Evolutionary conservation across 1,140 invertebrate species (phyloP).

Genomic region (Orchesella cincta): DNA sequence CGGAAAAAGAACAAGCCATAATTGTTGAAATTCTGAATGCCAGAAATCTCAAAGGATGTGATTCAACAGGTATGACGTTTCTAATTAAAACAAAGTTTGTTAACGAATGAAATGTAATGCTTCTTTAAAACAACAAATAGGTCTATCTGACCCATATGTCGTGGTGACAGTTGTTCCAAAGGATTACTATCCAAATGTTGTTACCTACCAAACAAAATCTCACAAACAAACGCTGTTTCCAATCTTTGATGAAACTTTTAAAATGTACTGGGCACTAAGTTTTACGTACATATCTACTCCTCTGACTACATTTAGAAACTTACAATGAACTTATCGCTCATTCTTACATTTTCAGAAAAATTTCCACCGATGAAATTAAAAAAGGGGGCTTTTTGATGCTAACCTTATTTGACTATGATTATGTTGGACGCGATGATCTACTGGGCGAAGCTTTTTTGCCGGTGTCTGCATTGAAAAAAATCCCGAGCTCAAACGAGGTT

Average conservation of each 20-base stretch:
- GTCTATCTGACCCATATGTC: background rate
- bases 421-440: background rate
- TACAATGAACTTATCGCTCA: too few species aligned
- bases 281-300: too few species aligned
- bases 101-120: background rate
- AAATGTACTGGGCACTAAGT: too few species aligned
- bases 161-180: background rate
- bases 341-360: background rate
- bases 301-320: too few species aligned
- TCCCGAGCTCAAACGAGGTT: background rate
- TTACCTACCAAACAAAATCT: background rate
- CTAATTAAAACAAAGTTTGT: background rate
- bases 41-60: background rate
- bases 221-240: slow-evolving; percentile 9
- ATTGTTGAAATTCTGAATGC: slow-evolving; percentile 9
- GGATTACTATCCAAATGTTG: background rate
- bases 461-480: background rate
- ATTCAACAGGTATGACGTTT: background rate
- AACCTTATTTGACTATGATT: slow-evolving; percentile 5
- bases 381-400: background rate
- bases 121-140: background rate
- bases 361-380: background rate
- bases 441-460: slow-evolving; percentile 7
- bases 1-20: background rate
- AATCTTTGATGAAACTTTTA: background rate